Conservation (phyloP, 2,888 invertebrate genomes). For the Scaptomyza caliginosa region DNA sequence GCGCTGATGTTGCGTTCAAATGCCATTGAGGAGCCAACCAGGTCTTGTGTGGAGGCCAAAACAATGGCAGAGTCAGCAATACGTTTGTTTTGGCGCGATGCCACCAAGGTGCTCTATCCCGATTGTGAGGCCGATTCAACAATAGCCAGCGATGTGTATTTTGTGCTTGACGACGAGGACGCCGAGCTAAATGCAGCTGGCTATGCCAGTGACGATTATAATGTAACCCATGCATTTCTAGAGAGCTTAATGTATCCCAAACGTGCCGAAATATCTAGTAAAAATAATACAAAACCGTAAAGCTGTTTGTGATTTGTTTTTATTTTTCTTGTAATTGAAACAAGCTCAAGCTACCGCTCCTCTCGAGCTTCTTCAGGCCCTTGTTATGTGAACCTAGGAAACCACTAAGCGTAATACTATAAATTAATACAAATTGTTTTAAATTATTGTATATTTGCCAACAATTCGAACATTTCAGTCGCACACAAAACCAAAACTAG, state of each 20-base stretch:
- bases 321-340: neutral
- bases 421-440: slow-evolving; percentile 8
- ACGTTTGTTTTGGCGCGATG: slow-evolving; percentile 49
- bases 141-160: slow-evolving; percentile 36
- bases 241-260: slow-evolving; percentile 43
- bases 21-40: slow-evolving; percentile 12
- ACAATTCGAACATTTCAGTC: slow-evolving; percentile 32
- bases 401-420: too few relatives aligned
- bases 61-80: slow-evolving; percentile 30
- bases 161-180: slow-evolving; percentile 48
- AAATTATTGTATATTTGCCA: slow-evolving; percentile 42
- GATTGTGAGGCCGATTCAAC: slow-evolving; percentile 18
- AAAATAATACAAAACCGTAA: slow-evolving; percentile 15
- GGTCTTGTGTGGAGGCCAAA: slow-evolving; percentile 17
- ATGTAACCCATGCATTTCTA: slow-evolving; percentile 47
- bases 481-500: slow-evolving; percentile 53
- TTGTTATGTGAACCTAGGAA: too few relatives aligned
- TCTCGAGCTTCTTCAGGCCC: too few relatives aligned
- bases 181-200: slow-evolving; percentile 31
- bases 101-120: slow-evolving; percentile 45
- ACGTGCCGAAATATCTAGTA: slow-evolving; percentile 8
- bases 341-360: too few relatives aligned
- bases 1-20: slow-evolving; percentile 9
- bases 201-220: slow-evolving; percentile 28
- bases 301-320: neutral